Evolutionary conservation across 2,888 invertebrate genomes (phyloP), one percentile per base, ranked within the genome.

Genomic region (Chrysolina americana): DNA sequence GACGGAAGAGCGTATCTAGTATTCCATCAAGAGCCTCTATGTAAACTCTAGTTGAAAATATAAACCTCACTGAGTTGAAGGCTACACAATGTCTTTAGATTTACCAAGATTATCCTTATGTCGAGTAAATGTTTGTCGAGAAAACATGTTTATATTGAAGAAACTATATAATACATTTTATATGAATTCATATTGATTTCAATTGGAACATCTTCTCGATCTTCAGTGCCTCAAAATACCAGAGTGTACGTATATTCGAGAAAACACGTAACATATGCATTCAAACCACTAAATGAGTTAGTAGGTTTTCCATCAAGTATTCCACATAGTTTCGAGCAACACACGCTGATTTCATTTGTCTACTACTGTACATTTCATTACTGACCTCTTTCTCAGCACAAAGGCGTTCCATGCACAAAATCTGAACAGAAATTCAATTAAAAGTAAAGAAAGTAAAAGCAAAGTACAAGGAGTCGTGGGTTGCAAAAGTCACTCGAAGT

Each of bases 401-500:
- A 53, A 53, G 41, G 48, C 41, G 48, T 47, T 63, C 63, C 64
- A 71, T 69, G 64, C n/a, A 75, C 68, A 75, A 75, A 75, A 71
- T 71, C 71, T 59, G 68, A 65, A 71, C 41, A 50, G 68, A 70
- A 75, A 75, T 75, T 75, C 71, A 71, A 75, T 75, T 75, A 75
- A 75, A 68, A 71, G 71, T 69, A 47, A 47, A 53, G 68, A 75
- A 75, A 75, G 71, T 75, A 65, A 75, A 75, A 71, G 75, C 71
- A 66, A 68, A 71, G 71, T 74, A 71, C 53, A 66, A 64, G 63
- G 36, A 64, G 21, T 75, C 17, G 65, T 48, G 69, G 41, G 28
- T 53, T 53, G 68, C 53, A 68, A 48, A 68, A 68, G 68, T 53
- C 68, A 74, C 74, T 56, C 71, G 44, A 64, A 75, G 59, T 75